Conservation (phyloP, 2,797 vertebrate species). For the Heteromormyrus szaboi region DNA sequence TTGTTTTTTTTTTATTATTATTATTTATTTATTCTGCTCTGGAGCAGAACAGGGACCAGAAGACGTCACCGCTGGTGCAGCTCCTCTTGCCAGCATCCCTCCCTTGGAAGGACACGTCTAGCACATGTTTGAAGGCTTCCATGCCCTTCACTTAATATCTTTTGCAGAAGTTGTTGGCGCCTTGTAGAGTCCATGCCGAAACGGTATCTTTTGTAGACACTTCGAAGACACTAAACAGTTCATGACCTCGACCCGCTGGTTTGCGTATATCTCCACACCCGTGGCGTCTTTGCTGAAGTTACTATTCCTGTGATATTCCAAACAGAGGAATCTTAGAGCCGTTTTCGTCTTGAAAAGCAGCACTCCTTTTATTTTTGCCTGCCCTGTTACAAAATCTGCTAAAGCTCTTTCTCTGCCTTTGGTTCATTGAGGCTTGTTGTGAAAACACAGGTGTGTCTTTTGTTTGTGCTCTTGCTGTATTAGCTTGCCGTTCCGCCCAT, state of each 20-base stretch:
- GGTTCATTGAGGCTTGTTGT: conserved; percentile 15
- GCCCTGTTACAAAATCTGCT: neutral
- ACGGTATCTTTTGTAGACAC: neutral
- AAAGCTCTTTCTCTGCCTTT: neutral
- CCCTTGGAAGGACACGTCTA: neutral
- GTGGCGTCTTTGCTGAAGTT: neutral
- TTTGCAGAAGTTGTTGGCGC: neutral
- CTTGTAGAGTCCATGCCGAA: neutral
- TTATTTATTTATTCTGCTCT: neutral
- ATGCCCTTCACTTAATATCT: neutral
- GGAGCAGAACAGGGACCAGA: neutral
- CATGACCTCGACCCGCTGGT: neutral
- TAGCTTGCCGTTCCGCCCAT: conserved; percentile 8
- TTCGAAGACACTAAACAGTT: neutral
- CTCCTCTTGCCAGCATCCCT: neutral
- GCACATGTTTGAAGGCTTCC: neutral
- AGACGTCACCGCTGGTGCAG: neutral
- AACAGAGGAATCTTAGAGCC: neutral
- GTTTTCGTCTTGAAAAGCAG: neutral
- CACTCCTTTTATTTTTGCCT: neutral
- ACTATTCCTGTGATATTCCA: neutral
- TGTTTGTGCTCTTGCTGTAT: neutral
- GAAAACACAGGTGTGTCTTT: conserved; percentile 10
- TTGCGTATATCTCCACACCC: neutral
- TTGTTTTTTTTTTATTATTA: neutral